A percentile compares a stretch with the other conserved stretches of the same genome.
Conservation (phyloP, 1,140 invertebrate genomes). For the Drosophila rhopaloa region DNA sequence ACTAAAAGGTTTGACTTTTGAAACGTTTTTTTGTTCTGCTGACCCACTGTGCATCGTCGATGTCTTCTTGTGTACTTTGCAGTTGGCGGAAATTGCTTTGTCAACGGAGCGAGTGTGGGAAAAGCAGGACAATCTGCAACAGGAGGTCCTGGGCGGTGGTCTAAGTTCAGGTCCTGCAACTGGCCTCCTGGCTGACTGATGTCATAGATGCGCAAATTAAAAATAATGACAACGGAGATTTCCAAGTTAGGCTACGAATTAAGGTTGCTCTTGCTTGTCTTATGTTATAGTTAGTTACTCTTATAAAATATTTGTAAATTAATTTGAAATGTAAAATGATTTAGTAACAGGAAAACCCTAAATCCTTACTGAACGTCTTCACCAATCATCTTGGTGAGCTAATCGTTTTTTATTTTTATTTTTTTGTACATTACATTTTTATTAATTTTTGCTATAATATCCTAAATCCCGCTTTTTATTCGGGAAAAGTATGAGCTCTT, state of each 20-base stretch:
- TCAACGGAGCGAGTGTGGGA: conserved; percentile 66
- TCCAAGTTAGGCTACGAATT: neutral
- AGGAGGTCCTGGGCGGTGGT: conserved; percentile 8
- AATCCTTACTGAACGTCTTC: no score
- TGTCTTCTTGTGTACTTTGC: conserved; percentile 50
- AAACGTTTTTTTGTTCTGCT: neutral
- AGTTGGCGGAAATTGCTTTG: conserved; percentile 78
- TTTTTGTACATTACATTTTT: no score
- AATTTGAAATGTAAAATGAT: no score
- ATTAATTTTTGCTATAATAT: no score
- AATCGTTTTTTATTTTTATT: no score
- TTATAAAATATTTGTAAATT: no score
- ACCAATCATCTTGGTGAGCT: no score
- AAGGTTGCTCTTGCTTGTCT: neutral
- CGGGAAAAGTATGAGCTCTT: no score
- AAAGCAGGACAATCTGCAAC: conserved; percentile 13
- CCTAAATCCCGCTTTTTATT: no score
- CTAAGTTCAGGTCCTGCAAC: conserved; percentile 5
- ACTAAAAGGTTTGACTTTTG: no score
- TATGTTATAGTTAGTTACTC: no score
- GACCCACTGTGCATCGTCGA: conserved; percentile 7
- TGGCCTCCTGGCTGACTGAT: conserved; percentile 18
- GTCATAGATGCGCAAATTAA: conserved; percentile 78
- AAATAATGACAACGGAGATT: conserved; percentile 64
- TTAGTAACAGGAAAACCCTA: no score